These are phyloP conservation scores for Bombus waltoni DNA, from an alignment of 1,140 invertebrate genomes.

Conservation along the genomic window DNA sequence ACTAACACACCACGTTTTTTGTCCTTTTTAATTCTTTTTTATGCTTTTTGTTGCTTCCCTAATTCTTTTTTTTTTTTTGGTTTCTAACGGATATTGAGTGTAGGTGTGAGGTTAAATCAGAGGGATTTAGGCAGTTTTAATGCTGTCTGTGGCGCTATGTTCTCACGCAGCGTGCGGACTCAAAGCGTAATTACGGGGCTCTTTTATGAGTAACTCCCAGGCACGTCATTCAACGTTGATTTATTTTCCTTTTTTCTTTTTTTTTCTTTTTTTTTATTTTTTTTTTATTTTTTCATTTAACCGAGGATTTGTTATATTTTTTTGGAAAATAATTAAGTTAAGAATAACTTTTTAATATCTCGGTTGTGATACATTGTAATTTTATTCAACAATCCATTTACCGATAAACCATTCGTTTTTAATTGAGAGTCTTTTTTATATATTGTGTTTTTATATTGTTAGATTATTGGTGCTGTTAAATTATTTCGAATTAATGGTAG, in stretches of 20 bases:
- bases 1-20: not conserved
- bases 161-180: not conserved
- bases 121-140: not conserved
- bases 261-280: not conserved
- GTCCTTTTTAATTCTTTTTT: not conserved
- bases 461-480: too few species aligned
- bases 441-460: too few species aligned
- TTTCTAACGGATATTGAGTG: not conserved
- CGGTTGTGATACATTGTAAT: too few species aligned
- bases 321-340: not conserved
- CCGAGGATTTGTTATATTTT: not conserved
- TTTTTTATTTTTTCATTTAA: not conserved
- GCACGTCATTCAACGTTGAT: not conserved
- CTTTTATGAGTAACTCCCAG: not conserved
- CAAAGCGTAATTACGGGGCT: not conserved
- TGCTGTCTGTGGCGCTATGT: not conserved
- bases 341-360: too few species aligned
- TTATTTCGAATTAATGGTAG: too few species aligned
- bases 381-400: not conserved
- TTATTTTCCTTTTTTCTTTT: not conserved
- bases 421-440: too few species aligned
- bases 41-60: not conserved
- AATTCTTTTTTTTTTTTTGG: not conserved
- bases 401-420: too few species aligned
- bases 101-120: slow-evolving; percentile 4